A percentile compares a stretch with the other conserved stretches of the same genome.
phyloP scores from a whole-genome alignment of 2,797 vertebrate genomes.

The Parauchenoglanis punctatus region DNA sequence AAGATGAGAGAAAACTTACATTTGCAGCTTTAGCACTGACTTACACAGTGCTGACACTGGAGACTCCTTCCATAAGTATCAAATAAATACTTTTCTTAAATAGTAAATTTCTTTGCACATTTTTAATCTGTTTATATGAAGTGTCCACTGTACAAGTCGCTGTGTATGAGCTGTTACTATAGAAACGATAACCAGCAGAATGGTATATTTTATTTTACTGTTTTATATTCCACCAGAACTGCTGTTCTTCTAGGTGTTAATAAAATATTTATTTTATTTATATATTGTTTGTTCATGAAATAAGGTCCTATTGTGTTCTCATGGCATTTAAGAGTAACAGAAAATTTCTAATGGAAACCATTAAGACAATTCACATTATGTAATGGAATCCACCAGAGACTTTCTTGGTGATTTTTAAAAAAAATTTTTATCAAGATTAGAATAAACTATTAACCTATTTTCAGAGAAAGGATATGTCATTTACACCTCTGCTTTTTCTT shows the following conservation, averaged over 20 bases:
- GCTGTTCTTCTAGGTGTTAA: not conserved
- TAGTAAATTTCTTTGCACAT: not conserved
- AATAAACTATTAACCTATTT: slow-evolving; percentile 11
- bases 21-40: not conserved
- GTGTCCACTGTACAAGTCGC: not conserved
- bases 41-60: not conserved
- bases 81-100: not conserved
- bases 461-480: not conserved
- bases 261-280: not conserved
- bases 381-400: not conserved
- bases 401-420: not conserved
- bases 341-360: not conserved
- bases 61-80: not conserved
- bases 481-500: not conserved
- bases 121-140: not conserved
- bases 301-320: not conserved
- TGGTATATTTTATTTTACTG: not conserved
- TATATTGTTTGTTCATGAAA: not conserved
- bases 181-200: not conserved
- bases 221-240: not conserved
- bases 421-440: not conserved
- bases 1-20: not conserved
- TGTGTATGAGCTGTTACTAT: not conserved
- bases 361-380: not conserved
- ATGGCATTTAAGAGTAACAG: not conserved